These are phyloP conservation scores for Gryllus longicercus DNA, from an alignment of 2,888 invertebrate species.

Conservation along the genomic window DNA sequence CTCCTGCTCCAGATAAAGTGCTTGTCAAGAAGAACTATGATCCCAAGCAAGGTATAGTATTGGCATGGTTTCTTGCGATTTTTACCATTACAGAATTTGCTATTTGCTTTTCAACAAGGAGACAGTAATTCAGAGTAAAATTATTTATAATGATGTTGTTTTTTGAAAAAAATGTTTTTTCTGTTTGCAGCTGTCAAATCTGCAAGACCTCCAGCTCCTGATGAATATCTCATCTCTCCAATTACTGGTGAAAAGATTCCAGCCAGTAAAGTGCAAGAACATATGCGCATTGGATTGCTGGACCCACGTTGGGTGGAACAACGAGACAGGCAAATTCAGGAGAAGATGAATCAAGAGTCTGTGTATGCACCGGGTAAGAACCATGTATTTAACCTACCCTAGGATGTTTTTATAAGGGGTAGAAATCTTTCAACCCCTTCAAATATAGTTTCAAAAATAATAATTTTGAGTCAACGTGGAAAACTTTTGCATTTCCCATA, in stretches of 20 bases:
- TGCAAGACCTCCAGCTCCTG: conserved; percentile 63
- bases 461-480: too few species aligned
- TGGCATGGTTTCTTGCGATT: too few species aligned
- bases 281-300: conserved; percentile 92
- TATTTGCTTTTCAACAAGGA: neutral
- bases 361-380: conserved; percentile 64
- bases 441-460: too few species aligned
- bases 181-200: conserved; percentile 51
- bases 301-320: conserved; percentile 99
- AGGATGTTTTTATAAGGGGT: too few species aligned
- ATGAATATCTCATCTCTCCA: conserved; percentile 94
- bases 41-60: conserved; percentile 70
- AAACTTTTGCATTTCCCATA: too few species aligned
- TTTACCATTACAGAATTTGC: too few species aligned
- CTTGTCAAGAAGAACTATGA: conserved; percentile 94
- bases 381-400: too few species aligned
- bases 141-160: neutral
- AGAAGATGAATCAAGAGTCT: conserved; percentile 87
- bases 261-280: conserved; percentile 94
- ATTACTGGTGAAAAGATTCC: conserved; percentile 99
- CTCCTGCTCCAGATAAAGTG: conserved; percentile 87
- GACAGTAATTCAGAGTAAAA: neutral
- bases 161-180: conserved; percentile 38
- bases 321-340: conserved; percentile 87
- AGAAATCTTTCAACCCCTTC: too few species aligned